phyloP scores from a whole-genome alignment of 2,113 vertebrate genomes.

The Pluvialis apricaria region DNA sequence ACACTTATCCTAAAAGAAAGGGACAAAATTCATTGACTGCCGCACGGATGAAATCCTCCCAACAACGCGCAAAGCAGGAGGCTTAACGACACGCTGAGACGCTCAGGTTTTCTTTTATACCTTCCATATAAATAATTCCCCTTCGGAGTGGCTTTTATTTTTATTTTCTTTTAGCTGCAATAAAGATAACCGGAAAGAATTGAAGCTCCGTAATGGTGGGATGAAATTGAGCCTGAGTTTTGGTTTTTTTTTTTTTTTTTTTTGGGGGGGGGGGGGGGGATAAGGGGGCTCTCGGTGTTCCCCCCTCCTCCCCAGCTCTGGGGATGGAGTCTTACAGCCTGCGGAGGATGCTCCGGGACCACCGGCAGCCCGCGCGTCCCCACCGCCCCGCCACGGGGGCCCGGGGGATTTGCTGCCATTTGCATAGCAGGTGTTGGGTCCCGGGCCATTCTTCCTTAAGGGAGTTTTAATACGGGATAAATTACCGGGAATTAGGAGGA shows the following conservation, averaged over 20 bases:
- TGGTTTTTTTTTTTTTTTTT: too few species aligned
- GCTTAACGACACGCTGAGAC: background rate
- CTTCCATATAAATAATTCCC: background rate
- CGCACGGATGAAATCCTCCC: background rate
- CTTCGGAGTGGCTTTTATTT: background rate
- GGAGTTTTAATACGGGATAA: slow-evolving; percentile 84
- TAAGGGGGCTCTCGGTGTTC: background rate
- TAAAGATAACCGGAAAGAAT: background rate
- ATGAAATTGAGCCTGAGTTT: background rate
- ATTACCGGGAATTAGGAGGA: slow-evolving; percentile 79
- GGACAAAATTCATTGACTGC: background rate
- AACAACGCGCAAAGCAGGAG: background rate
- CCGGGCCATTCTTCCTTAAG: slow-evolving; percentile 78
- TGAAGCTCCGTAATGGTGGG: rapidly evolving
- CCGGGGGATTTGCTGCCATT: slow-evolving; percentile 75
- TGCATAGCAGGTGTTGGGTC: slow-evolving; percentile 86
- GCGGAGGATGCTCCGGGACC: background rate
- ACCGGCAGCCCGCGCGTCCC: background rate
- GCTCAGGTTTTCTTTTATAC: background rate
- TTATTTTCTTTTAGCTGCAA: background rate
- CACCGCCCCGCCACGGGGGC: background rate
- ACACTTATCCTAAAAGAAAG: background rate
- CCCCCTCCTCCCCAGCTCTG: background rate
- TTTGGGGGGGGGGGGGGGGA: too few species aligned
- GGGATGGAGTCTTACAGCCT: background rate